Percentiles rank a stretch among this genome's conserved stretches.
These are phyloP conservation scores for Nothocercus nigrocapillus DNA, from an alignment of 2,113 vertebrate species.

Conservation along the genomic window DNA sequence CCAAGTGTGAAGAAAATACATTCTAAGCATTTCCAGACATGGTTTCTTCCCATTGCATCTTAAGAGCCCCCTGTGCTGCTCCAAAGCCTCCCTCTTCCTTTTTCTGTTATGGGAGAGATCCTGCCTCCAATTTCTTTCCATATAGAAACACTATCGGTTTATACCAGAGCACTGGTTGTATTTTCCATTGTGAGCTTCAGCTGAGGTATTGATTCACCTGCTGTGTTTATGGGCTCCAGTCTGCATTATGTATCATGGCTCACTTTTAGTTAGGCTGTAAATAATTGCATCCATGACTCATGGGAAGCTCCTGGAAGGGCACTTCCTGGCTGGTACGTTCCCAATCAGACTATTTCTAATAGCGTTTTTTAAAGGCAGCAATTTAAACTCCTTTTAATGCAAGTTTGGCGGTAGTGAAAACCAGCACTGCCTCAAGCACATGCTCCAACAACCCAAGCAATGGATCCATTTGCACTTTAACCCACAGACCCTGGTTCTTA, in stretches of 20 bases:
- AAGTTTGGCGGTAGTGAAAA: neutral
- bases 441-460: neutral
- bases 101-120: neutral
- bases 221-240: constrained; percentile 6
- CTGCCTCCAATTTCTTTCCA: neutral
- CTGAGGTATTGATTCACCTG: constrained; percentile 15
- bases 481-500: neutral
- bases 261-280: neutral
- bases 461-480: neutral
- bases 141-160: neutral
- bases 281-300: neutral
- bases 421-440: neutral
- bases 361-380: neutral
- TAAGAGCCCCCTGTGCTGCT: neutral
- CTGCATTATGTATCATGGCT: constrained; percentile 33
- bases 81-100: neutral
- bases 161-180: neutral
- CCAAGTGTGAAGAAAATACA: neutral
- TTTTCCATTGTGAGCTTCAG: constrained; percentile 22
- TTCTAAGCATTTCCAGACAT: neutral
- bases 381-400: neutral
- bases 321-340: neutral
- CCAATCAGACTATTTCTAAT: neutral
- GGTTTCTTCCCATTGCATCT: neutral
- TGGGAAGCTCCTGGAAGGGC: neutral